Evolutionary conservation across 2,113 vertebrate species (phyloP), one percentile per base, ranked within the genome.

Genomic region (Orcinus orca): DNA sequence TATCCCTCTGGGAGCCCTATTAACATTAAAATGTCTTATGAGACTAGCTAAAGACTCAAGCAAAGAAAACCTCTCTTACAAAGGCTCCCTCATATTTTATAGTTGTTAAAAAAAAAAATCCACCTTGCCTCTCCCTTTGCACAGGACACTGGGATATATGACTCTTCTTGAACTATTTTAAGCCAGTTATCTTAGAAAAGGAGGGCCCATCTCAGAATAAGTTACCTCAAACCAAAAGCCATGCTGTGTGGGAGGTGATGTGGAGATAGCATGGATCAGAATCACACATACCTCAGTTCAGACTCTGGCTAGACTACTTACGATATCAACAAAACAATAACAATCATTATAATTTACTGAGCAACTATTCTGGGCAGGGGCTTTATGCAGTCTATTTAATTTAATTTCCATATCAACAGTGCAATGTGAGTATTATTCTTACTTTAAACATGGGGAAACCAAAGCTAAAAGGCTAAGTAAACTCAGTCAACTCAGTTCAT

Each of bases 21-120:
- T 97, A 97, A 94, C 94, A 94, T 97, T 96, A 96, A 98, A 97
- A 96, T 87, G 97, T 95, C 90, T 63, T 94, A 76, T 41, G 93
- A 93, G 88, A 88, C 91, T 81, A 93, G 81, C 83, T 97, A 90
- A 96, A 95, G 65, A 96, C 84, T 96, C 65, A 76, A 95, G 97
- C 90, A 96, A 97, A 96, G 94, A 90, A 97, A 97, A 96, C 67
- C 50, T 95, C 87, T 95, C 60, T 58, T 80, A 74, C 18, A 11
- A 97, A 90, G 88, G 21, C 33, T 81, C 94, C 76, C 67, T 98
- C 79, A 38, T 96, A 96, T 97, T 97, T 97, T 96, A 97, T 68
- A 83, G 97, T 67, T 90, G 76, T 80, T 96, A 80, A 77, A 15
- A 47, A 41, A 60, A 63, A 74, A 93, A 70, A 47, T 67, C 36